Base-by-base conservation (phyloP, 2,113 vertebrate species). In the Ctenomys sociabilis region DNA sequence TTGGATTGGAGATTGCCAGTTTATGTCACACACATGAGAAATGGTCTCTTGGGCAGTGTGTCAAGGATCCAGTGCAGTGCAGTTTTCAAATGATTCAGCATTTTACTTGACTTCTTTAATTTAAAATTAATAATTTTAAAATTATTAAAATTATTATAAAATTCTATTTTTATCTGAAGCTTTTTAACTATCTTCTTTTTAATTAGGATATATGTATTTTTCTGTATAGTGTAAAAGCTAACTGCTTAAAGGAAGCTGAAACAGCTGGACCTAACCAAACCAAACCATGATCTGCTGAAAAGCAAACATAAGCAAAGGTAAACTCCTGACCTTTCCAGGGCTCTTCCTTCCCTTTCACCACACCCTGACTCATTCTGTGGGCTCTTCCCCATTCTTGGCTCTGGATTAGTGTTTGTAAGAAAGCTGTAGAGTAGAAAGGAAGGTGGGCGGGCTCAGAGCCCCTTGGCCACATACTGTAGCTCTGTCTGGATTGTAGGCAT, bases 91-190 rank as follows among this genome's bases (percentile, higher is more conserved):
- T n/a, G 95, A 82, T 40, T 97, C 63, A 93, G 86, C 97, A 95
- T 96, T 26, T 64, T 97, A 57, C 91, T 96, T 97, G 86, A 97
- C 73, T 64, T 95, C 83, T 97, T 78, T 97, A 96, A 97, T 95
- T 98, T 98, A 98, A 98, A 96, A 97, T 84, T 85, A 96, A 96
- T 91, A 96, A n/a, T n/a, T 96, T 30, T 35, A 88, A 95, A 94
- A 90, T 82, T 73, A 37, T 86, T 63, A 94, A 94, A 94, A 66
- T 86, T 64, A n/a, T n/a, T n/a, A 70, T 96, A 85, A 93, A 84
- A 96, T 95, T 92, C 52, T 83, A 45, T 94, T 85, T 28, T 97
- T 92, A 87, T 73, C 85, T 45, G 24, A 85, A 81, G 28, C 11
- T 90, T 21, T 95, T 96, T 32, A 45, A 40, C 6, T 32, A 1